These are phyloP conservation scores for Hippocampus abdominalis DNA, from an alignment of 2,113 vertebrate genomes.

Conservation along the genomic window DNA sequence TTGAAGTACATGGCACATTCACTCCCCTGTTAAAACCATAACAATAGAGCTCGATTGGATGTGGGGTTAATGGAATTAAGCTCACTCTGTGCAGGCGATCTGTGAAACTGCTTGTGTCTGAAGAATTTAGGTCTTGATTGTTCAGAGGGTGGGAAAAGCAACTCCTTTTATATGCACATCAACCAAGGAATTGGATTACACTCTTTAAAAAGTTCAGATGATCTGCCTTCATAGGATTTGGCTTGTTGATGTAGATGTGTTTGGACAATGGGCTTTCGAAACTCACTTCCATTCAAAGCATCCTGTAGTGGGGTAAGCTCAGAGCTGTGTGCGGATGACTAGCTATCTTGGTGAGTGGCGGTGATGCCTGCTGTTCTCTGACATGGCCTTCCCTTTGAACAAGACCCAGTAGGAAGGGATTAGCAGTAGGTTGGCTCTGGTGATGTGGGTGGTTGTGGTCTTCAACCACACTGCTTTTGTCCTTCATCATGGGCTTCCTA, in stretches of 20 bases:
- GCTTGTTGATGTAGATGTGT: constrained; percentile 58
- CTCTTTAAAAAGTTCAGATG: constrained; percentile 39
- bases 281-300: constrained; percentile 42
- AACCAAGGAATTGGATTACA: constrained; percentile 49
- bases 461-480: constrained; percentile 38
- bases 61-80: background rate
- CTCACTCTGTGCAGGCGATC: constrained; percentile 15
- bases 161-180: constrained; percentile 35
- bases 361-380: constrained; percentile 52
- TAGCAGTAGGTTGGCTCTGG: constrained; percentile 34
- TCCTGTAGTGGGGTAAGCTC: constrained; percentile 40
- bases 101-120: constrained; percentile 31
- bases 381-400: constrained; percentile 60
- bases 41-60: background rate
- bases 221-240: constrained; percentile 30
- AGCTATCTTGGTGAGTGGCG: constrained; percentile 47
- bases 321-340: constrained; percentile 54
- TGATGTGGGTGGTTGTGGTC: constrained; percentile 10
- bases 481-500: constrained; percentile 17
- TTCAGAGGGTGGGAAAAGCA: constrained; percentile 47
- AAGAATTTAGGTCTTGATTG: constrained; percentile 38
- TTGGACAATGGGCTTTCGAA: constrained; percentile 59
- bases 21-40: constrained; percentile 3
- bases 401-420: constrained; percentile 53
- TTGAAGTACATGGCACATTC: background rate